Evolutionary conservation across 2,797 vertebrate species (phyloP), one percentile per base, ranked within the genome.

Genomic region (Fundulus diaphanus): DNA sequence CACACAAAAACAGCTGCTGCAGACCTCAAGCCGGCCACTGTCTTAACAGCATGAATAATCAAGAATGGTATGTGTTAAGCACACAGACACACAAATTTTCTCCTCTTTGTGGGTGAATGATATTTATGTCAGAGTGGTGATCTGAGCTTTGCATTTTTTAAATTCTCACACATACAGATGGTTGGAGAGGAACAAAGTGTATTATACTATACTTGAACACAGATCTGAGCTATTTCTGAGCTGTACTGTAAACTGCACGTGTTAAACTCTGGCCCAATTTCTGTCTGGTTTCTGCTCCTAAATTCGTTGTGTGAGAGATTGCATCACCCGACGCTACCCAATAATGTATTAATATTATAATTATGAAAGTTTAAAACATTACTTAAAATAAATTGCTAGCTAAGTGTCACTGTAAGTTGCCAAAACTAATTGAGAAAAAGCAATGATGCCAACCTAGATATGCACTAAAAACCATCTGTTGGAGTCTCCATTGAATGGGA

Each of bases 21-120:
- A 79, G 85, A 83, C 75, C 80, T 82, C 57, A 49, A 71, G 63
- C 31, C 57, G 66, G 48, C 71, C 82, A 76, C 72, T 78, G 79
- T 83, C 79, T 82, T 76, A 67, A 74, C 48, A 57, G 87, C 81
- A 85, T 90, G 88, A 89, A 90, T 85, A 88, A 89, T 88, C 84
- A 85, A 81, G 72, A 56, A 85, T 85, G 86, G 80, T 73, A 80
- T 82, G 79, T 81, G 70, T 37, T 61, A 46, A 67, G 65, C 67
- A 72, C 70, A 77, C 12, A 65, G 48, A 49, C 48, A 49, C 48
- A 49, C 48, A 18, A 49, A 49, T 12, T 20, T 57, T 35, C 63
- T 68, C 54, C 46, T 13, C 74, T 77, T 67, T 76, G 66, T 35
- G 11, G 31, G 18, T 20, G 48, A 49, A 46, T 68, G 46, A 51